These are phyloP conservation scores for Stichodactyla helianthus DNA, from an alignment of 64 coral and sea anemone genomes.

Conservation along the genomic window DNA sequence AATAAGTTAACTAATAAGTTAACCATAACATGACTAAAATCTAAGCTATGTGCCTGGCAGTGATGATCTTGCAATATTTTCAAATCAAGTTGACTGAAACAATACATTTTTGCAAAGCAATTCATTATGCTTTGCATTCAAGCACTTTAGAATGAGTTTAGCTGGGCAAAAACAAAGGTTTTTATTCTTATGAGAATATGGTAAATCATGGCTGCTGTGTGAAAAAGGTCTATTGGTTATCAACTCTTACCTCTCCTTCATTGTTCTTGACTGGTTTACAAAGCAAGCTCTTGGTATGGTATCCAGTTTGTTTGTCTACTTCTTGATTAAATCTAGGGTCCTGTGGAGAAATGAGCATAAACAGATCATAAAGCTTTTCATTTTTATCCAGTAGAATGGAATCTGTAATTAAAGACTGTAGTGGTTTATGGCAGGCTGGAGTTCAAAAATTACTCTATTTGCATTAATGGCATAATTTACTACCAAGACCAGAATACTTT, in stretches of 20 bases:
- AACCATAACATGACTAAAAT: no score
- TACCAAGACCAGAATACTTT: neutral
- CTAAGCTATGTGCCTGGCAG: no score
- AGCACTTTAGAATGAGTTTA: no score
- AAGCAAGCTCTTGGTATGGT: slow-evolving; percentile 89
- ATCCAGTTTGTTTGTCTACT: slow-evolving; percentile 92
- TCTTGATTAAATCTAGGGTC: slow-evolving; percentile 98
- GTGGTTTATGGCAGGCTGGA: slow-evolving; percentile 2
- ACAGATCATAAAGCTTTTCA: neutral
- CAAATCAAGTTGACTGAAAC: no score
- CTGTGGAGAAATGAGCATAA: slow-evolving; percentile 20
- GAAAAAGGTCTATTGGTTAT: no score
- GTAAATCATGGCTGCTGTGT: no score
- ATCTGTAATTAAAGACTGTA: neutral
- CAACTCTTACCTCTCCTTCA: neutral
- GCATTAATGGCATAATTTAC: neutral
- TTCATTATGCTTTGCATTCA: no score
- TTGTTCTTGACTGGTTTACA: slow-evolving; percentile 98
- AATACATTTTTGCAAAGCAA: neutral
- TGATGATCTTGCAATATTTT: no score
- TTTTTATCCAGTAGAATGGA: neutral
- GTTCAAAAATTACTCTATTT: neutral
- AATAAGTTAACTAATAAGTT: no score
- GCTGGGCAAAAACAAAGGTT: no score
- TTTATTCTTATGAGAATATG: no score